phyloP scores from a whole-genome alignment of 2,113 vertebrate genomes.

The Chunga burmeisteri region DNA sequence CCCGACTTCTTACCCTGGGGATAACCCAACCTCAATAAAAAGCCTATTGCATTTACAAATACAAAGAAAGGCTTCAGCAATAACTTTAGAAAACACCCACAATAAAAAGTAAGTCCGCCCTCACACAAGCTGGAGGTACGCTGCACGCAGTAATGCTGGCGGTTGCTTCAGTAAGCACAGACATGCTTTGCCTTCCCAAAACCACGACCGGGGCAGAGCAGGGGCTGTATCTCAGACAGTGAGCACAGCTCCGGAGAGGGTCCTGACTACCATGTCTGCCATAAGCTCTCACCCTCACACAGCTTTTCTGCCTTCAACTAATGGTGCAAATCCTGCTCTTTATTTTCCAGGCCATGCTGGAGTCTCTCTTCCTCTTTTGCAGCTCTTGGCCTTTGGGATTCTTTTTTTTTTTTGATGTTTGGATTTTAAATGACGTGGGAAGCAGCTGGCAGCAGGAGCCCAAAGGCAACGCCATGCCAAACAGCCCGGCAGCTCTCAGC shows the following conservation, averaged over 20 bases:
- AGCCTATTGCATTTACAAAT: background rate
- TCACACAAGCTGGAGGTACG: background rate
- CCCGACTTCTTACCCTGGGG: background rate
- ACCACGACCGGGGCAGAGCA: background rate
- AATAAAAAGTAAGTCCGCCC: background rate
- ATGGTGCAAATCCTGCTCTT: background rate
- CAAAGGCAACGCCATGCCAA: background rate
- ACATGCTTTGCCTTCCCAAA: background rate
- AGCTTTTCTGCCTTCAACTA: background rate
- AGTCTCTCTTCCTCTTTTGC: background rate
- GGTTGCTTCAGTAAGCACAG: background rate
- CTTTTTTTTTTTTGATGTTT: background rate
- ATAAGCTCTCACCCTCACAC: background rate
- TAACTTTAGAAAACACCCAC: background rate
- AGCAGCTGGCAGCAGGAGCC: background rate
- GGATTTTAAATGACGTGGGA: background rate
- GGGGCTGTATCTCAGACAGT: background rate
- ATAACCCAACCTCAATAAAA: background rate
- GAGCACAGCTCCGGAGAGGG: background rate
- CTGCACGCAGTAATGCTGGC: rapidly evolving
- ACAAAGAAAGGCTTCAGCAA: background rate
- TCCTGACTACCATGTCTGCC: background rate
- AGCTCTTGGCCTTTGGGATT: background rate
- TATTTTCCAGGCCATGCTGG: background rate
- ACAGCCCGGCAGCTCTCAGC: background rate